A percentile compares a stretch with the other conserved stretches of the same genome.
Evolutionary conservation across 2,888 invertebrate species (phyloP).

Genomic region (Hoplodrina ambigua): DNA sequence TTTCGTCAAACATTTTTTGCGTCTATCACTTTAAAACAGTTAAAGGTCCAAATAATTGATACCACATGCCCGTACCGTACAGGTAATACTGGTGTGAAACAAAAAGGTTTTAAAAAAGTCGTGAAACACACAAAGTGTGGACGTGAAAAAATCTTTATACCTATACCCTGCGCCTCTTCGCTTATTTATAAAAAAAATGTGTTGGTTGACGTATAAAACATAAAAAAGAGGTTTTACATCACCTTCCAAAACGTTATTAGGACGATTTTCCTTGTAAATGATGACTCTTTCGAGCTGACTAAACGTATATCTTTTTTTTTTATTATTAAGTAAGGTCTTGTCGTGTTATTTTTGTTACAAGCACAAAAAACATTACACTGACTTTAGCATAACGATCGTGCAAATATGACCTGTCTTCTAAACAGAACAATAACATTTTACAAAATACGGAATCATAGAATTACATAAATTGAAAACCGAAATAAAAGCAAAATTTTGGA

Average conservation of each 20-base stretch:
- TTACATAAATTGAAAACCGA: background rate
- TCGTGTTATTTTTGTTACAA: background rate
- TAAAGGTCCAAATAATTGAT: too few species aligned
- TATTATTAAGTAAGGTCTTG: background rate
- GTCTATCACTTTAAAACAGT: too few species aligned
- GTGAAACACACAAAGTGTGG: too few species aligned
- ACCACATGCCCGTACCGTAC: too few species aligned
- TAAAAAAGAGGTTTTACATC: background rate
- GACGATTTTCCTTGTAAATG: slow-evolving; percentile 33
- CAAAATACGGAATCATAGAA: too few species aligned
- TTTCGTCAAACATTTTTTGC: too few species aligned
- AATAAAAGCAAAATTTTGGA: too few species aligned
- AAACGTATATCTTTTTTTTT: background rate
- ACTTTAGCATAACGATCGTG: too few species aligned
- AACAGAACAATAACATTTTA: too few species aligned
- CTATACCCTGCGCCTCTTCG: background rate
- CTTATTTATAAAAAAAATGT: slow-evolving; percentile 9
- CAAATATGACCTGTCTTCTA: too few species aligned
- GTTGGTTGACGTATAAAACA: background rate
- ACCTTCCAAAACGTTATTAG: slow-evolving; percentile 6
- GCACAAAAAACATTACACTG: background rate
- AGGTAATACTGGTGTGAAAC: too few species aligned
- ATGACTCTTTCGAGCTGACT: slow-evolving; percentile 30
- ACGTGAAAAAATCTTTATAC: background rate
- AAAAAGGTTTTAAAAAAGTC: too few species aligned